Conservation (phyloP, 2,113 vertebrate species). For the Pomatorhinus ruficollis region DNA sequence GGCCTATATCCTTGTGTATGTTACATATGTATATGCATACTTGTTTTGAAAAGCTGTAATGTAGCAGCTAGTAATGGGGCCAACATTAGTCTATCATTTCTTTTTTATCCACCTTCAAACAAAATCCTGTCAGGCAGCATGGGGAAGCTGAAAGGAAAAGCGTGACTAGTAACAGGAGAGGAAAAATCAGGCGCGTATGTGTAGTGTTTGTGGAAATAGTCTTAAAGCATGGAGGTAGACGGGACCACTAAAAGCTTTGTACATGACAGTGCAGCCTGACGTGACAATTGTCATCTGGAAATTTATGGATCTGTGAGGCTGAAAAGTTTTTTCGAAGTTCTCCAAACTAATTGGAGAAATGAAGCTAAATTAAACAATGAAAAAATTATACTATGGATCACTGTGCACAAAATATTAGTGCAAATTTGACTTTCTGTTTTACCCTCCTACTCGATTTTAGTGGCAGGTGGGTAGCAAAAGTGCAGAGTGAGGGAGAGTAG, state of each 20-base stretch:
- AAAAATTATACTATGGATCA: background rate
- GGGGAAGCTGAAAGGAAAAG: background rate
- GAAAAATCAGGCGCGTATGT: background rate
- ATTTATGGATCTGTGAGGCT: background rate
- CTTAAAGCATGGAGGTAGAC: background rate
- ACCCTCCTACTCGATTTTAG: background rate
- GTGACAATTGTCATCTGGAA: background rate
- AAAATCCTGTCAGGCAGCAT: background rate
- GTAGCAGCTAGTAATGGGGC: background rate
- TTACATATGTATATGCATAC: background rate
- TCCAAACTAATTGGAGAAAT: conserved; percentile 20
- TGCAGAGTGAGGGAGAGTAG: background rate
- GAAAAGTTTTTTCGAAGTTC: background rate
- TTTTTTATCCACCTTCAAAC: conserved; percentile 11
- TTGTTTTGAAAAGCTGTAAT: background rate
- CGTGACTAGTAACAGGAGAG: background rate
- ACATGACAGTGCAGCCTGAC: background rate
- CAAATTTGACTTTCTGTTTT: background rate
- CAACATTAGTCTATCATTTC: background rate
- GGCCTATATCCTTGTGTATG: background rate
- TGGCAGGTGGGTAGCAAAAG: background rate
- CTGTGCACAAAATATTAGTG: background rate
- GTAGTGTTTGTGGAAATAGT: background rate
- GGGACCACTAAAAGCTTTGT: background rate
- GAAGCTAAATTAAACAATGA: background rate